Evolutionary conservation across 2,888 invertebrate genomes (phyloP).

Genomic region (Drosophila barbarae): DNA sequence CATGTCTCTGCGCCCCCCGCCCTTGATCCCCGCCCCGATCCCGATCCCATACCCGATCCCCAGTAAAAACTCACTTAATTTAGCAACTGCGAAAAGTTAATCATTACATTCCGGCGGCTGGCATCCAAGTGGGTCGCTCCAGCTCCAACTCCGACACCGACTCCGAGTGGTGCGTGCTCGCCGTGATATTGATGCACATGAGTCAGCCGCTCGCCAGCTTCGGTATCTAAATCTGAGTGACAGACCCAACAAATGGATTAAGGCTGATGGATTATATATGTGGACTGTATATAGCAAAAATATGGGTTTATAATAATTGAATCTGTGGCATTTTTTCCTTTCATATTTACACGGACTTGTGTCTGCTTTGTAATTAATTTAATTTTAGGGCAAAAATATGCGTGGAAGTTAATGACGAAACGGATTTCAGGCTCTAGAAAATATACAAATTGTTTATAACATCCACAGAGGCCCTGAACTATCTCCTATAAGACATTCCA

Average conservation of each 20-base stretch:
- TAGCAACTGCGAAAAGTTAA: slow-evolving; percentile 70
- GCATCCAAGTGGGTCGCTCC: slow-evolving; percentile 42
- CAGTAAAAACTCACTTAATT: slow-evolving; percentile 76
- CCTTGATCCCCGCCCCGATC: neutral
- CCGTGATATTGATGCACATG: slow-evolving; percentile 27
- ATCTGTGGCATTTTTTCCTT: neutral
- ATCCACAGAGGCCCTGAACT: too few relatives aligned
- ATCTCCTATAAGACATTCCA: neutral
- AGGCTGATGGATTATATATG: slow-evolving; percentile 13
- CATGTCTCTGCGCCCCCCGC: neutral
- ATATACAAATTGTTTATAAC: too few relatives aligned
- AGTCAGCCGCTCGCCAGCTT: slow-evolving; percentile 22
- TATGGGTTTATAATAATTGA: slow-evolving; percentile 2
- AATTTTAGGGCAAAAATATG: neutral
- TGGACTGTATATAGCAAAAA: neutral
- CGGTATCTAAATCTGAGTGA: slow-evolving; percentile 30
- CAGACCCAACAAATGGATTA: slow-evolving; percentile 29
- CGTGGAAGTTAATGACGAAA: too few relatives aligned
- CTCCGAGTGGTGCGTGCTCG: slow-evolving; percentile 49
- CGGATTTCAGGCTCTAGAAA: neutral
- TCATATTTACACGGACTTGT: neutral
- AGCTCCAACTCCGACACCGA: neutral
- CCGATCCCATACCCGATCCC: slow-evolving; percentile 11
- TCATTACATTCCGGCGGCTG: slow-evolving; percentile 67
- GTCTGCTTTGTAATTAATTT: neutral